These are phyloP conservation scores for Tetrao urogallus DNA, from an alignment of 2,113 vertebrate species.

Conservation along the genomic window DNA sequence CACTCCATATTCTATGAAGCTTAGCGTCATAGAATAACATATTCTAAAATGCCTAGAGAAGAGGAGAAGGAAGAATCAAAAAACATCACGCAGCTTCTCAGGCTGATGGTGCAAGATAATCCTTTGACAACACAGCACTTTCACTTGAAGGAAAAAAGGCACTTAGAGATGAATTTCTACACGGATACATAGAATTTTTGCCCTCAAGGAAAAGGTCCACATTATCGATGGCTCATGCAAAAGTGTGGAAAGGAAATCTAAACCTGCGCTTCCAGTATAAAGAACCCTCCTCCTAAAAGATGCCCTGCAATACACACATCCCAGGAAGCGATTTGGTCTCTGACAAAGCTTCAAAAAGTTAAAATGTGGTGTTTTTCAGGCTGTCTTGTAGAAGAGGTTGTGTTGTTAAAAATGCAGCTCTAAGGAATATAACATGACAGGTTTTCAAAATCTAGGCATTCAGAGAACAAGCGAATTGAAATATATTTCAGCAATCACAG, in stretches of 20 bases:
- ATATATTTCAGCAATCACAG: neutral
- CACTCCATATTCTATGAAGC: no score
- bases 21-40: neutral
- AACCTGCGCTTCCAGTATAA: neutral
- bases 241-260: neutral
- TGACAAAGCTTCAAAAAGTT: neutral
- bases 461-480: neutral
- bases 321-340: neutral
- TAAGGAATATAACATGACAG: neutral
- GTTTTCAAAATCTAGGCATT: neutral
- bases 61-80: neutral
- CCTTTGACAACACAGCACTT: neutral
- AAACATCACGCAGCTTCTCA: neutral
- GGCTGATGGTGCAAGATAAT: neutral
- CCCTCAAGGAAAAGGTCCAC: neutral
- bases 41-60: neutral
- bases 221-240: neutral
- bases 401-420: rapidly evolving
- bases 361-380: neutral
- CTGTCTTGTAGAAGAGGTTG: neutral
- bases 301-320: neutral
- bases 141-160: neutral
- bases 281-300: neutral
- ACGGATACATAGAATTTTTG: neutral
- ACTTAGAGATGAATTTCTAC: neutral